Base-by-base conservation (phyloP, 2,797 vertebrate species). In the Hydrophis major region DNA sequence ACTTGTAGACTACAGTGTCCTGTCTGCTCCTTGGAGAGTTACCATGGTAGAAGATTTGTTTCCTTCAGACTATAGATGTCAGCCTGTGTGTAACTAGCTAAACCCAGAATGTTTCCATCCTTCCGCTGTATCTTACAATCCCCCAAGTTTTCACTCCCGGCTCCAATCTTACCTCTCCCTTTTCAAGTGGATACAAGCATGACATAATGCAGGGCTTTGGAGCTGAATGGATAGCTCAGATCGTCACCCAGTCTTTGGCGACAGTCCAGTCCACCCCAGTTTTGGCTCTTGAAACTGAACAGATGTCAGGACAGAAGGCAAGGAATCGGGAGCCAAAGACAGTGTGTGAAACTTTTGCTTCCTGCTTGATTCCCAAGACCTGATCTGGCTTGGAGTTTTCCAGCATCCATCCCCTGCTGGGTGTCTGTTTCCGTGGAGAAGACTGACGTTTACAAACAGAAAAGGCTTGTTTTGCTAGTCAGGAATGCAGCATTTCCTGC, bases 331-430 rank as follows among this genome's bases (percentile, higher is more conserved):
- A 89, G 87, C 69, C 60, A 91, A 53, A 69, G 87, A 60, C 28
- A 20, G 87, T 87, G 92, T 94, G 93, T 91, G 93, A 94, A 94
- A 93, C 74, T 86, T 25, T 66, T 89, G 89, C 87, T 92, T 92
- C 93, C 87, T 59, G 12, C 66, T 87, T 60, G 93, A 87, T 90
- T 91, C 90, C 74, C 59, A 60, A 87, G 74, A 53, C 87, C n/a
- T 47, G 14, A 6, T 32, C 61, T 50, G 88, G 90, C 42, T 60
- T 42, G 90, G 78, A 78, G 90, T 47, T 90, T 55, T 32, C 61
- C 88, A 61, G 25, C 74, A 18, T 42, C 60, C 25, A 2, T 89
- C 74, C 74, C 69, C 60, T 89, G 4, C 89, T 61, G 59, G 8
- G 27, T 55, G 42, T 87, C 92, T 91, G 55, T 94, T 47, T 87